Evolutionary conservation across 2,888 invertebrate genomes (phyloP).

Genomic region (Parochlus steinenii): DNA sequence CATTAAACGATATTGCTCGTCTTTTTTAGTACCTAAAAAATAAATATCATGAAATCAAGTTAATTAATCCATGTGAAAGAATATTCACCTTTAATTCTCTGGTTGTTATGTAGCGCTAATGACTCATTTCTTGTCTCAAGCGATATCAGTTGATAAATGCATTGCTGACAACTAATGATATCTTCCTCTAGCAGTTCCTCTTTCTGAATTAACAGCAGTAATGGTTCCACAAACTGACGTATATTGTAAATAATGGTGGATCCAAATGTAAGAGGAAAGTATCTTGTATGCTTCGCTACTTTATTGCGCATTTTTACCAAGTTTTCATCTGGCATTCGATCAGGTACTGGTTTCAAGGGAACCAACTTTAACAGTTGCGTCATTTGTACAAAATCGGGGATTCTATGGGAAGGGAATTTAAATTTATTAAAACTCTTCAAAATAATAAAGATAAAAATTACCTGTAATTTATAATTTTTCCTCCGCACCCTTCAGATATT

Average conservation of each 20-base stretch:
- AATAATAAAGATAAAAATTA: constrained; percentile 13
- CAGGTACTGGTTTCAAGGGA: constrained; percentile 41
- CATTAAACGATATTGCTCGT: constrained; percentile 81
- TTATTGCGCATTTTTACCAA: constrained; percentile 48
- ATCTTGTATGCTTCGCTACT: constrained; percentile 63
- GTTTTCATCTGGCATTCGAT: constrained; percentile 20
- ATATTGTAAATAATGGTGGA: constrained; percentile 77
- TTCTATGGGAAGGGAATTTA: constrained; percentile 25
- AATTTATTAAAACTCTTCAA: constrained; percentile 3
- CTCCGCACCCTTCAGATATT: constrained; percentile 87
- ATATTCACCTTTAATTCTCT: constrained; percentile 6
- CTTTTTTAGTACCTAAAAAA: constrained; percentile 45
- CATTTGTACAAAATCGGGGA: constrained; percentile 72
- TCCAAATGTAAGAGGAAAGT: constrained; percentile 79
- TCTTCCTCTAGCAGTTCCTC: constrained; percentile 74
- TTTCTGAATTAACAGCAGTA: constrained; percentile 63
- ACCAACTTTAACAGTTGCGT: constrained; percentile 71
- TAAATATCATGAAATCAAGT: constrained; percentile 28
- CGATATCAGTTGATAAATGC: constrained; percentile 61
- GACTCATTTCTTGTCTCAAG: constrained; percentile 74
- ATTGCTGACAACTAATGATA: constrained; percentile 68
- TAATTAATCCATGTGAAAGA: background rate
- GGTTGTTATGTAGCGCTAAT: constrained; percentile 45
- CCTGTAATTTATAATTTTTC: constrained; percentile 83
- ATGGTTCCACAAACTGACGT: constrained; percentile 66